Evolutionary conservation across 2,113 vertebrate species (phyloP).

Genomic region (Channa maculata): DNA sequence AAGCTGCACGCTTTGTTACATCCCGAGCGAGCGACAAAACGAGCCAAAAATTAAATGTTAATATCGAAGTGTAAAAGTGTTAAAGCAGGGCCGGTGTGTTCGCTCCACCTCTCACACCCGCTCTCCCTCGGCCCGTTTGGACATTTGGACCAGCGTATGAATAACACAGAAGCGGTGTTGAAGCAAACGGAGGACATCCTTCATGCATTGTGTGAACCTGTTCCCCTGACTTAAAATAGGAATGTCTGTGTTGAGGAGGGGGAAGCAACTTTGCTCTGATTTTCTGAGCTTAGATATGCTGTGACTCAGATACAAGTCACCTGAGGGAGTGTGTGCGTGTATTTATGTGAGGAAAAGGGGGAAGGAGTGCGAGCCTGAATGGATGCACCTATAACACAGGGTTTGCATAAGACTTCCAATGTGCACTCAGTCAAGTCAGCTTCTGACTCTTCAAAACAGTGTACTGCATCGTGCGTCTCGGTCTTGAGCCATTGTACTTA

Average conservation of each 20-base stretch:
- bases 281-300: conserved; percentile 72
- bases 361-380: conserved; percentile 32
- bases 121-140: conserved; percentile 20
- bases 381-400: conserved; percentile 21
- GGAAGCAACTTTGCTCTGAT: conserved; percentile 66
- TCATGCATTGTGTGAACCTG: conserved; percentile 49
- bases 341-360: not conserved
- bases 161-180: conserved; percentile 37
- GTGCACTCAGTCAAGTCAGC: conserved; percentile 26
- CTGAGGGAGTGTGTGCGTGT: conserved; percentile 21
- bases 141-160: conserved; percentile 40
- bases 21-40: not conserved
- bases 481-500: not conserved
- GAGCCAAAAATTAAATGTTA: conserved; percentile 14
- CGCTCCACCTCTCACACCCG: conserved; percentile 8
- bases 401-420: conserved; percentile 14
- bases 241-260: conserved; percentile 39
- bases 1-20: not conserved
- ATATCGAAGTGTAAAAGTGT: conserved; percentile 12
- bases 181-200: conserved; percentile 52
- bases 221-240: conserved; percentile 54
- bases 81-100: not conserved
- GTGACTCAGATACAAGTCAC: conserved; percentile 69
- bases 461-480: not conserved
- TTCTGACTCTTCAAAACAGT: not conserved